Base-by-base conservation (phyloP, 2,797 vertebrate genomes). In the Anomalospiza imberbis region DNA sequence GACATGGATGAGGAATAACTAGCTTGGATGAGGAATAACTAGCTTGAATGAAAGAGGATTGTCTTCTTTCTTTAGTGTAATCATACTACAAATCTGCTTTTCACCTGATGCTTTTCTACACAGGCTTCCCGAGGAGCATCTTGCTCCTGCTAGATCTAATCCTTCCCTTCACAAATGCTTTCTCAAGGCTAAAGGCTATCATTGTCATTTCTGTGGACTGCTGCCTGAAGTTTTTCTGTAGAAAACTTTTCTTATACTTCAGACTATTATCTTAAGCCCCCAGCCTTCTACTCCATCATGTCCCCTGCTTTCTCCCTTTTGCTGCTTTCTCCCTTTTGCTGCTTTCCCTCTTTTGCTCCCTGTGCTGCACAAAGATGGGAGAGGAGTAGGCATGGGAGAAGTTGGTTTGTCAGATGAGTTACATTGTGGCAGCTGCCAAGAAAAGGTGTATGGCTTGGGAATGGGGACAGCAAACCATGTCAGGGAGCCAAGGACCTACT, bases 1-100 rank as follows among this genome's bases (percentile, higher is more conserved):
- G 19, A 38, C 7, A 3, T 14, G 5, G 61, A 60, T 62, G 40
- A 89, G 48, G 51, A 92, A 22, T 90, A 94, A 88, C 53, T 88
- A 80, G 65, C 60, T 58, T 90, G 58, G 51, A 73, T 80, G 25
- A 87, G 51, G 36, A 73, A 40, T 82, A 94, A 80, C 55, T 73
- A 73, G 57, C 78, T 80, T 47, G 70, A 63, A 51, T 75, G 29
- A 60, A 88, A 84, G 44, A 85, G 67, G 77, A 86, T 87, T 93
- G 75, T 80, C 61, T 18, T 85, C 55, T 77, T 80, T 72, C 38
- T 81, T 84, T 85, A 71, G 40, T 31, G 26, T 22, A 36, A 47
- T 86, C 76, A 28, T 60, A 53, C 51, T 86, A 53, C 48, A 94
- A 66, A 91, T 81, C 71, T 73, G 58, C 54, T 85, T 95, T 94